phyloP scores from a whole-genome alignment of 2,888 invertebrate genomes.

The Ectropis crepuscularia region DNA sequence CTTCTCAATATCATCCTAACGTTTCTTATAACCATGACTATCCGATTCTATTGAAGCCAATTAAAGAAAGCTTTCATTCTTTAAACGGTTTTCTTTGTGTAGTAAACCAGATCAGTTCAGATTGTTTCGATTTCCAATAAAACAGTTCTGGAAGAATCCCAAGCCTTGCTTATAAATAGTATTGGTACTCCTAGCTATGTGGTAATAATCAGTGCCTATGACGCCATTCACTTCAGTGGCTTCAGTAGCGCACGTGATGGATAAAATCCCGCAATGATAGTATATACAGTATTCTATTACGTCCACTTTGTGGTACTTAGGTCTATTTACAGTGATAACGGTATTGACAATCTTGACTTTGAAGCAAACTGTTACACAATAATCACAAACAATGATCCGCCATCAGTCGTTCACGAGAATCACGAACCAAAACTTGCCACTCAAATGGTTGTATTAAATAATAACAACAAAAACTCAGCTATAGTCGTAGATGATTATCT shows the following conservation, averaged over 20 bases:
- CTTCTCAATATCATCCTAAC: conserved; percentile 2
- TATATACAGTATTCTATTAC: conserved; percentile 15
- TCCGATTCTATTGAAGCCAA: conserved; percentile 7
- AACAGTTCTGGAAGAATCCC: conserved; percentile 32
- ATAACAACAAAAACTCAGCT: conserved; percentile 14
- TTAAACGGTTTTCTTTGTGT: neutral
- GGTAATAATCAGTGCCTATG: conserved; percentile 54
- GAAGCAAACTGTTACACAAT: conserved; percentile 15
- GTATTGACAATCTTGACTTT: conserved; percentile 10
- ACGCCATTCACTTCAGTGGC: conserved; percentile 53
- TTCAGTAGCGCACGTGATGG: conserved; percentile 56
- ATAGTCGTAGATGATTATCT: conserved; percentile 6
- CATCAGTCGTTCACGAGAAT: conserved; percentile 23
- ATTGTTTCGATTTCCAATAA: neutral
- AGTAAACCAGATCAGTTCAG: neutral
- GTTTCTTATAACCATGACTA: conserved; percentile 3
- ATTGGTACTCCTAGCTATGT: conserved; percentile 38
- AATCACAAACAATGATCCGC: conserved; percentile 15
- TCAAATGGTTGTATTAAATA: conserved; percentile 20
- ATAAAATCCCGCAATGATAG: conserved; percentile 13
- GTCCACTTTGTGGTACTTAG: neutral
- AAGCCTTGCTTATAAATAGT: conserved; percentile 21
- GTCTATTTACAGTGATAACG: conserved; percentile 2
- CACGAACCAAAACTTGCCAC: conserved; percentile 20
- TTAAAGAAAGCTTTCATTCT: conserved; percentile 1